Evolutionary conservation across 1,140 invertebrate genomes (phyloP).

Genomic region (Drosophila grimshawi): DNA sequence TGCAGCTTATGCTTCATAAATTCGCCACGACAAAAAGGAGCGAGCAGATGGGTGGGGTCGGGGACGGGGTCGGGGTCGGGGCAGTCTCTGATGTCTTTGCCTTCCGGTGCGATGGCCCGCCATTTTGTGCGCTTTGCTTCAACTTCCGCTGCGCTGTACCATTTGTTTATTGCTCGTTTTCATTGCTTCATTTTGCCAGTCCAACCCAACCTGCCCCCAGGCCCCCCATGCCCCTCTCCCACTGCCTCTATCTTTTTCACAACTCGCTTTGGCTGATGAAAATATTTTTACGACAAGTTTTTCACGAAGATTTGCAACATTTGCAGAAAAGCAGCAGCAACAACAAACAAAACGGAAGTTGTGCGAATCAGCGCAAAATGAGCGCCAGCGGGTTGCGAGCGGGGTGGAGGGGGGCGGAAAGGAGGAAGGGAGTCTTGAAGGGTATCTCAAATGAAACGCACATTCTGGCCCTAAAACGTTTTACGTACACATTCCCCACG

Average conservation of each 20-base stretch:
- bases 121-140: constrained; percentile 66
- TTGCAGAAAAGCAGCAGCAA: constrained; percentile 63
- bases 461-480: constrained; percentile 76
- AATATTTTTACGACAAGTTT: constrained; percentile 83
- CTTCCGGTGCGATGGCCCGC: constrained; percentile 63
- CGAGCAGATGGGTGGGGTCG: neutral
- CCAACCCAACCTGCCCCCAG: neutral
- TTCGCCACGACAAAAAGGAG: constrained; percentile 30
- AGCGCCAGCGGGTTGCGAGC: constrained; percentile 17
- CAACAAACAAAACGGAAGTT: constrained; percentile 47
- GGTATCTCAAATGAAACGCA: constrained; percentile 58
- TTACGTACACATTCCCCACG: constrained; percentile 47
- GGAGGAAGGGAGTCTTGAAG: too few relatives aligned
- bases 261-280: constrained; percentile 58
- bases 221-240: neutral
- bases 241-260: neutral
- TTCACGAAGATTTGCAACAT: constrained; percentile 81
- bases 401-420: neutral
- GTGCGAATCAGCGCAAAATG: constrained; percentile 68
- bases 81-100: constrained; percentile 48
- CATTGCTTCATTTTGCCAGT: constrained; percentile 71
- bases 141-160: constrained; percentile 47
- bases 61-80: neutral
- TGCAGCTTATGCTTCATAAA: constrained; percentile 82
- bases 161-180: constrained; percentile 80